Evolutionary conservation across 2,113 vertebrate species (phyloP).

Genomic region (Actenoides hombroni): DNA sequence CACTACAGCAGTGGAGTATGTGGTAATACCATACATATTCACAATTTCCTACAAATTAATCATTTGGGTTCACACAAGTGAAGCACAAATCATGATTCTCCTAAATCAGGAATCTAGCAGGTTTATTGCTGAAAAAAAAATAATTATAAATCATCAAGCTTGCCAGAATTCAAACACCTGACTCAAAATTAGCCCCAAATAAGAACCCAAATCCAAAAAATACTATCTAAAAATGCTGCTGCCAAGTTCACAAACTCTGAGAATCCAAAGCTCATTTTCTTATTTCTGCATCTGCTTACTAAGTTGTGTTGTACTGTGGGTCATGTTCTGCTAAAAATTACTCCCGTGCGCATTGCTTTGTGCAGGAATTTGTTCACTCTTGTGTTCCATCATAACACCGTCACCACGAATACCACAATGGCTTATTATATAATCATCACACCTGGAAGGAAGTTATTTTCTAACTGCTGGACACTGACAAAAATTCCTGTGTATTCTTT

Average conservation of each 20-base stretch:
- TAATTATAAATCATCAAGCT: neutral
- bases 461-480: neutral
- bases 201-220: neutral
- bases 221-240: neutral
- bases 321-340: neutral
- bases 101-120: neutral
- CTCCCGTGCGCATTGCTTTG: fast-evolving
- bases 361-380: fast-evolving
- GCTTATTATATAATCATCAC: fast-evolving
- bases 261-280: neutral
- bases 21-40: fast-evolving
- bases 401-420: fast-evolving
- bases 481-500: neutral
- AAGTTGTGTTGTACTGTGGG: neutral
- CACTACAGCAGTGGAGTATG: fast-evolving
- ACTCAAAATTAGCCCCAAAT: neutral
- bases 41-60: neutral
- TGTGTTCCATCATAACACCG: neutral
- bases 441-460: neutral
- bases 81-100: neutral
- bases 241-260: neutral
- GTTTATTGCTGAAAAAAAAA: neutral
- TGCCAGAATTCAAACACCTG: neutral
- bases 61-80: neutral
- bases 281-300: neutral